Conservation (phyloP, 1,140 invertebrate species). For the Lineus longissimus region DNA sequence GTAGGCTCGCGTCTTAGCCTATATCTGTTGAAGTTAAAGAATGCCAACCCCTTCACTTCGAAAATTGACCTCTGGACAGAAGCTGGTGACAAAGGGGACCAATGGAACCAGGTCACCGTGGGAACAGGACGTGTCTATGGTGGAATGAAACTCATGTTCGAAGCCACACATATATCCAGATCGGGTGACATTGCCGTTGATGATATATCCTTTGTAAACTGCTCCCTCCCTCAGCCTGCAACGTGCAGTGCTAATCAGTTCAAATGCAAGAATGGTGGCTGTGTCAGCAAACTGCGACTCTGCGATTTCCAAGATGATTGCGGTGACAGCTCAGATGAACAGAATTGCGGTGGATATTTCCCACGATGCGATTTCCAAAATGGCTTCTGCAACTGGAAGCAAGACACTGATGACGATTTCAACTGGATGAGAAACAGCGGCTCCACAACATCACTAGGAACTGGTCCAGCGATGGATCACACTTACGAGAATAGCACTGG, state of each 20-base stretch:
- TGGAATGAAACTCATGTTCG: slow-evolving; percentile 31
- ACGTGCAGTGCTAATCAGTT: slow-evolving; percentile 30
- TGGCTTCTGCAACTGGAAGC: slow-evolving; percentile 22
- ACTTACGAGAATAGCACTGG: slow-evolving; percentile 21
- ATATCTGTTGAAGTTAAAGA: too few species aligned
- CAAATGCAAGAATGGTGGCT: slow-evolving; percentile 30
- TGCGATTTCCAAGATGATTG: slow-evolving; percentile 45
- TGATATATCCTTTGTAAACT: slow-evolving; percentile 41
- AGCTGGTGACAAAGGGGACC: slow-evolving; percentile 25
- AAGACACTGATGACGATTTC: neutral
- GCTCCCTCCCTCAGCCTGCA: slow-evolving; percentile 17
- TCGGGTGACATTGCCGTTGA: slow-evolving; percentile 44
- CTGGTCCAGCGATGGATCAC: slow-evolving; percentile 20
- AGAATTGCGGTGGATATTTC: slow-evolving; percentile 26
- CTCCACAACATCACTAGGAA: slow-evolving; percentile 13
- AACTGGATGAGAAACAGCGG: slow-evolving; percentile 20
- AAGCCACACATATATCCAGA: slow-evolving; percentile 23
- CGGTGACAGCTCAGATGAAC: slow-evolving; percentile 39
- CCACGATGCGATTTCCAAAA: slow-evolving; percentile 26
- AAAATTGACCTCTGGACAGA: slow-evolving; percentile 26
- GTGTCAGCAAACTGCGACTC: slow-evolving; percentile 26
- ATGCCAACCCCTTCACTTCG: neutral
- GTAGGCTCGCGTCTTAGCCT: slow-evolving; percentile 25
- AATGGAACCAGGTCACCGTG: slow-evolving; percentile 37
- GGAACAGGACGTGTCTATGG: slow-evolving; percentile 20